Base-by-base conservation (phyloP, 2,888 invertebrate species). In the Diaprepes abbreviatus region DNA sequence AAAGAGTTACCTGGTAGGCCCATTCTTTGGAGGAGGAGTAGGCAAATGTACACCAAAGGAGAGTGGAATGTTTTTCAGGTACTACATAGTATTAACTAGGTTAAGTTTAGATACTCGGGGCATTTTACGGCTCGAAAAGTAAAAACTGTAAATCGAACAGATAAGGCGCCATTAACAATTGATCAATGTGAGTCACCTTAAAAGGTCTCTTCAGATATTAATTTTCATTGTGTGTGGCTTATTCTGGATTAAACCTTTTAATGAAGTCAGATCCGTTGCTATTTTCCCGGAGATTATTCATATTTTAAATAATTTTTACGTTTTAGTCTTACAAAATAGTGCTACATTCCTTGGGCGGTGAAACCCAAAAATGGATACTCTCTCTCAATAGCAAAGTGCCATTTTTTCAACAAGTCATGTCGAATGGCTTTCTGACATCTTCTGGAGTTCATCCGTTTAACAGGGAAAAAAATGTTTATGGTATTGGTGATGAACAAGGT, bases 281-380 rank as follows among this genome's bases (percentile, higher is more conserved):
- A n/a, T n/a, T n/a, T n/a, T n/a, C n/a, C n/a, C n/a, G n/a, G n/a
- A n/a, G n/a, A n/a, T n/a, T n/a, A n/a, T n/a, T n/a, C n/a, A n/a
- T n/a, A n/a, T n/a, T n/a, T n/a, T n/a, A n/a, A n/a, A n/a, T n/a
- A n/a, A n/a, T n/a, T n/a, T n/a, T n/a, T n/a, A n/a, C n/a, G n/a
- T 69, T 73, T 43, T 60, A 77, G 77, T 74, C 75, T 4, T 76
- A 68, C 57, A 63, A 64, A 45, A 73, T 77, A 19, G 65, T 72
- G 9, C 65, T 70, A 5, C 73, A 75, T 33, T 55, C 75, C 0
- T 59, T 74, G 10, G 74, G 70, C 21, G 78, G 78, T 0, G 57
- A 72, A n/a, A 59, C 74, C 1, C 94, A 95, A 83, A 89, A 91
- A 9, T 96, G 95, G 95, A 92, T 94, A 84, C 84, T 95, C 65